Base-by-base conservation (phyloP, 2,888 invertebrate genomes). In the Dichetophora obliterata region DNA sequence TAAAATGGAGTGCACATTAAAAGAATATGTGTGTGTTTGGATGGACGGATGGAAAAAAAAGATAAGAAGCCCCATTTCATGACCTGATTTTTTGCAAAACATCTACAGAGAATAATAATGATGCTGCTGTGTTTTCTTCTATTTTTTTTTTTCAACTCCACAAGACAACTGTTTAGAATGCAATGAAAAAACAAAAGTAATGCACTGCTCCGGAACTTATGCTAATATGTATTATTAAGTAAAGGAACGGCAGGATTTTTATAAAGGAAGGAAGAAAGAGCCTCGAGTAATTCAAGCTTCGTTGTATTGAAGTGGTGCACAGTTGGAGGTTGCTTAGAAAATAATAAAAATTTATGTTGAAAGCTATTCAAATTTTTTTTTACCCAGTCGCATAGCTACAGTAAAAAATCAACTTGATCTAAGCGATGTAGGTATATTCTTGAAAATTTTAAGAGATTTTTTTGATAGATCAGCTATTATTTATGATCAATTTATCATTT, bases 221-320 rank as follows among this genome's bases (percentile, higher is more conserved):
- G 71, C 71, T 71, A 71, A 71, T 71, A n/a, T n/a, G n/a, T n/a
- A 69, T 69, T 69, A 52, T 69, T n/a, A 69, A 54, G 57, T 71
- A 37, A 43, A 22, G 14, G 16, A 19, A 22, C 24, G 69, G 14
- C 27, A 69, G 31, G n/a, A 48, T 24, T n/a, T n/a, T 50, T n/a
- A 6, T 8, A 16, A 22, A 27, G 52, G 69, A 57, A 71, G 71
- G 22, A 14, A 54, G n/a, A 31, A 31, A 31, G 31, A 52, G 31
- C 24, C n/a, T 24, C 16, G 52, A n/a, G 8, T 52, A 52, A 31
- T 27, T n/a, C n/a, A n/a, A 68, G 68, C 11, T 19, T 9, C 48
- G 16, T 48, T 48, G 34, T 22, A 65, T 22, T 19, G 37, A 19
- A 37, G 65, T 5, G 37, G 65, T 16, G 37, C 19, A n/a, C 65